Conservation (phyloP, 2,888 invertebrate species). For the Synanthedon andrenaeformis region DNA sequence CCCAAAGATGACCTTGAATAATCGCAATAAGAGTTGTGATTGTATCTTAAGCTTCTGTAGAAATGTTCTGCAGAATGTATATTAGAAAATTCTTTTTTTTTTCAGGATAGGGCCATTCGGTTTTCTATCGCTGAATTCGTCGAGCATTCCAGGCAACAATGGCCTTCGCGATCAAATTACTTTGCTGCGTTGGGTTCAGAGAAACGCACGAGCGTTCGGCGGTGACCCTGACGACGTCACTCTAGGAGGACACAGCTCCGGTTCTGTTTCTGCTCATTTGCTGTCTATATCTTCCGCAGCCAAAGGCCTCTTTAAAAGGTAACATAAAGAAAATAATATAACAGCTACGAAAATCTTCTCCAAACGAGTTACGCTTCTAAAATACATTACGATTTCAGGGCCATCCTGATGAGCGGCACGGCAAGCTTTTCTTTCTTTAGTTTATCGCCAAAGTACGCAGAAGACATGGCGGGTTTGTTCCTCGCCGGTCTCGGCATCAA, state of each 20-base stretch:
- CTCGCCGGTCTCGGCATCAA: conserved; percentile 54
- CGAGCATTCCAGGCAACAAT: conserved; percentile 51
- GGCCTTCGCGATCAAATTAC: conserved; percentile 55
- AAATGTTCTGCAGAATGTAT: too few species aligned
- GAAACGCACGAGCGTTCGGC: conserved; percentile 44
- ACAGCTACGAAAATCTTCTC: background rate
- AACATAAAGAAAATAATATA: background rate
- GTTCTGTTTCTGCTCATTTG: conserved; percentile 38
- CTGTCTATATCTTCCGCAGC: conserved; percentile 39
- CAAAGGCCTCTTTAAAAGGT: conserved; percentile 45
- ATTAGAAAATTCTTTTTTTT: too few species aligned
- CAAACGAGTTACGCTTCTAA: background rate
- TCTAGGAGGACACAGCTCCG: conserved; percentile 56
- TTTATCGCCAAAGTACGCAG: conserved; percentile 32
- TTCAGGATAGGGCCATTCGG: conserved; percentile 55
- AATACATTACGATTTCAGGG: conserved; percentile 26
- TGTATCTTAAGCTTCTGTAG: too few species aligned
- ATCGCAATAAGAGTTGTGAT: too few species aligned
- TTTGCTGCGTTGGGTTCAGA: conserved; percentile 48
- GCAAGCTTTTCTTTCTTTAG: conserved; percentile 34
- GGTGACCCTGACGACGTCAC: conserved; percentile 52
- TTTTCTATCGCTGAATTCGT: conserved; percentile 46
- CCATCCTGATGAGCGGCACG: conserved; percentile 46
- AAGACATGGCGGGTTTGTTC: conserved; percentile 23
- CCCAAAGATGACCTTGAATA: too few species aligned